Evolutionary conservation across 2,797 vertebrate genomes (phyloP), one percentile per base, ranked within the genome.

Genomic region (Rallus crepitans): DNA sequence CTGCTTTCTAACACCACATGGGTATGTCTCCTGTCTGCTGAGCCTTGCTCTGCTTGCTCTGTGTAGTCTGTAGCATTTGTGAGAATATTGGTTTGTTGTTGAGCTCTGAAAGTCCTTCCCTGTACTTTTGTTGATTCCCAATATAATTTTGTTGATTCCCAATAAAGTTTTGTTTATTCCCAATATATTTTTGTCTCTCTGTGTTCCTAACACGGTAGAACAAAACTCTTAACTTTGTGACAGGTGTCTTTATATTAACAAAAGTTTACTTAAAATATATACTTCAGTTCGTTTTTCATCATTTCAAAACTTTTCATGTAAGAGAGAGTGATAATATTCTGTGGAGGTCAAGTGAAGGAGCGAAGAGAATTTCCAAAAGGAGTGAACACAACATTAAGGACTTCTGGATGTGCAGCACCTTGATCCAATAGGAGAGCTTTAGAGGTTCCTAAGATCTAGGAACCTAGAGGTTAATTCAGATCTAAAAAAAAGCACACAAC

Each of bases 21-120:
- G 86, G 68, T 96, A 96, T 15, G 83, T 97, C 98, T 98, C 98
- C 98, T 98, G 98, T 98, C 98, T 98, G 98, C 98, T 98, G 97
- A 98, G 98, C 97, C 98, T 98, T 98, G 93, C 97, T 97, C 84
- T 93, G 47, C 94, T 95, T 96, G 77, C 82, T 83, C 0, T 87
- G 70, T 90, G 81, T 87, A 95, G 78, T 90, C 84, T 96, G 75
- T 96, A 87, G 69, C 82, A 87, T 96, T 97, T 90, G 79, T 97
- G 91, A 92, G 73, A 97, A 94, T 95, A 88, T 16, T 76, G 52
- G 28, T 59, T 87, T 68, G 87, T 90, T 94, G 68, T 80, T 87
- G 71, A 96, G 63, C 80, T 82, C 42, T 64, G 56, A 4, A 93
- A 91, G 33, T 84, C 77, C 14, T 87, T 84, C 27, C 48, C 47